phyloP scores from a whole-genome alignment of 2,113 vertebrate species.

The Nycticebus coucang region DNA sequence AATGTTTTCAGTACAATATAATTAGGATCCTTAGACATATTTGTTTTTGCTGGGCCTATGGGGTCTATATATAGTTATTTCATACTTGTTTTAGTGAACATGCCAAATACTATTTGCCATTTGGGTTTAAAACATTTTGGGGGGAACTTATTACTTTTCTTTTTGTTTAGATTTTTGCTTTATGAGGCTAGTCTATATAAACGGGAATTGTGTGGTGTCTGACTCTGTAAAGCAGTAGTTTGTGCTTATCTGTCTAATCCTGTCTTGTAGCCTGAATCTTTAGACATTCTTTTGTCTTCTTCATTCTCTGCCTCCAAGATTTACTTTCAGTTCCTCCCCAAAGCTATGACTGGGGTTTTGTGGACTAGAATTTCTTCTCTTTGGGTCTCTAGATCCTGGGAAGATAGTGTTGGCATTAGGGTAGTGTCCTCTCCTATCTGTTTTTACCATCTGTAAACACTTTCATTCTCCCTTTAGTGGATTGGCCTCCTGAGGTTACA shows the following conservation, averaged over 20 bases:
- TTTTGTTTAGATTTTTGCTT: slow-evolving; percentile 33
- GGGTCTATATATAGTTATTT: neutral
- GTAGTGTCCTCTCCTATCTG: slow-evolving; percentile 60
- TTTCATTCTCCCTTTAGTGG: slow-evolving; percentile 69
- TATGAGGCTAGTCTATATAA: neutral
- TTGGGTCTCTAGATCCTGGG: slow-evolving; percentile 65
- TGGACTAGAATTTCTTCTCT: slow-evolving; percentile 75
- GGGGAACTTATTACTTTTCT: neutral
- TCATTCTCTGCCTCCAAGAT: slow-evolving; percentile 68
- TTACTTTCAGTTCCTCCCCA: slow-evolving; percentile 68
- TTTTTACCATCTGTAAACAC: slow-evolving; percentile 77
- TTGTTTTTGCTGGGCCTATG: neutral
- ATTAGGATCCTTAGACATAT: neutral
- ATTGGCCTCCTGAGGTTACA: slow-evolving; percentile 69
- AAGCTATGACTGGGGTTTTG: slow-evolving; percentile 76
- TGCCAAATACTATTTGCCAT: slow-evolving; percentile 10
- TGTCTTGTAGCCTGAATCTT: slow-evolving; percentile 62
- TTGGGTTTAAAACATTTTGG: neutral
- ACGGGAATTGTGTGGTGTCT: slow-evolving; percentile 35
- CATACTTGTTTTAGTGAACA: slow-evolving; percentile 15
- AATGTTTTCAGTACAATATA: slow-evolving; percentile 37
- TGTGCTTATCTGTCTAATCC: slow-evolving; percentile 46
- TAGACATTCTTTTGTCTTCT: slow-evolving; percentile 63
- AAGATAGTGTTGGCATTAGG: slow-evolving; percentile 54
- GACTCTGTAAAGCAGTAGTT: slow-evolving; percentile 51